Evolutionary conservation across 2,113 vertebrate genomes (phyloP).

Genomic region (Echinops telfairi): DNA sequence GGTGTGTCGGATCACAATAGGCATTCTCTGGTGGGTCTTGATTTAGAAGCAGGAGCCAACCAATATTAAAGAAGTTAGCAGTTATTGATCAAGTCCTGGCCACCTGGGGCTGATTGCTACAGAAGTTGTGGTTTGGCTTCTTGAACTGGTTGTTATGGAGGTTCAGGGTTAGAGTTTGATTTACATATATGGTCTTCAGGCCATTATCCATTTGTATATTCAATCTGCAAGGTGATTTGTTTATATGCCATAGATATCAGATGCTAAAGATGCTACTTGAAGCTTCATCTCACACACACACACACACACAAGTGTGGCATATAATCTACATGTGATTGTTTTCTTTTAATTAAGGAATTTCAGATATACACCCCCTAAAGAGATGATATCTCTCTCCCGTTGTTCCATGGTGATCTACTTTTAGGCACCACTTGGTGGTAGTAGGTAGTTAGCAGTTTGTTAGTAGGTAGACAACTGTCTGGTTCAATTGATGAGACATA

Average conservation of each 20-base stretch:
- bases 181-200: neutral
- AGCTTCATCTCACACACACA: neutral
- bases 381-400: neutral
- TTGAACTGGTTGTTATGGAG: neutral
- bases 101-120: neutral
- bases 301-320: neutral
- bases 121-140: neutral
- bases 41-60: neutral
- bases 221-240: neutral
- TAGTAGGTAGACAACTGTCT: neutral
- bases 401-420: neutral
- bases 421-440: neutral
- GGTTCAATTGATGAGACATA: neutral
- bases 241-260: neutral
- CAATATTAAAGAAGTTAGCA: neutral
- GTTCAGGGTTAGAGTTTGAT: neutral
- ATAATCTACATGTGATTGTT: neutral
- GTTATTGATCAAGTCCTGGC: neutral
- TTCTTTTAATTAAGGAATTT: neutral
- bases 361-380: neutral
- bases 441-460: no score
- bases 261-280: constrained; percentile 2
- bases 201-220: neutral
- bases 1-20: neutral
- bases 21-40: neutral